Base-by-base conservation (phyloP, 2,888 invertebrate genomes). In the Ennomos erosarius region DNA sequence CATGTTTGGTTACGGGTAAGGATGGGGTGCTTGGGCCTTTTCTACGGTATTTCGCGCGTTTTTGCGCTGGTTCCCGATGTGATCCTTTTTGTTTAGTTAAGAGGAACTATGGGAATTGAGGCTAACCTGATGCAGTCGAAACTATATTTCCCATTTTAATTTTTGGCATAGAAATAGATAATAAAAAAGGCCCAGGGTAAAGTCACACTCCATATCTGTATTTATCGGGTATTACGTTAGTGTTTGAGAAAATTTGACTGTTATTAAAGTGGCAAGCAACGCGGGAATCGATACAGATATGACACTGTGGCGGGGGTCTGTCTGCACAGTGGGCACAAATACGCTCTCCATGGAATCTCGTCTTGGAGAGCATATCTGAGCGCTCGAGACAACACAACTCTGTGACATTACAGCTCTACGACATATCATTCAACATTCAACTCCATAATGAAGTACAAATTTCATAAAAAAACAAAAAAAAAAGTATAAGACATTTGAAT, bases 151-250 rank as follows among this genome's bases (percentile, higher is more conserved):
- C 26, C 26, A 26, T 26, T 16, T 26, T 26, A 26, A 9, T 33
- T 38, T 35, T 16, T 46, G 36, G 42, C 37, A 26, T 13, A 10
- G 6, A 5, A 35, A 50, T 33, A 11, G 60, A 33, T n/a, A 67
- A 77, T 81, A 82, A 79, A 83, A 85, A 82, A 83, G 80, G 81
- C 85, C 81, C 84, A 84, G 75, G 69, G 68, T 61, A 56, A 73
- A 74, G 77, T 80, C 84, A 88, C 88, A 84, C 86, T 84, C 82
- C 87, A 89, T 90, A 91, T 91, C 90, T 91, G 90, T 90, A 90
- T 68, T 49, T 65, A 55, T 82, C 80, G 79, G 77, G 82, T 84
- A 58, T 49, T 59, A 53, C 68, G 59, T 64, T 61, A 65, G 61
- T 65, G 63, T 38, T 71, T 71, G 86, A 88, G 89, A 90, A 87